These are phyloP conservation scores for Drosophila algonquin DNA, from an alignment of 2,888 invertebrate genomes.

Conservation along the genomic window DNA sequence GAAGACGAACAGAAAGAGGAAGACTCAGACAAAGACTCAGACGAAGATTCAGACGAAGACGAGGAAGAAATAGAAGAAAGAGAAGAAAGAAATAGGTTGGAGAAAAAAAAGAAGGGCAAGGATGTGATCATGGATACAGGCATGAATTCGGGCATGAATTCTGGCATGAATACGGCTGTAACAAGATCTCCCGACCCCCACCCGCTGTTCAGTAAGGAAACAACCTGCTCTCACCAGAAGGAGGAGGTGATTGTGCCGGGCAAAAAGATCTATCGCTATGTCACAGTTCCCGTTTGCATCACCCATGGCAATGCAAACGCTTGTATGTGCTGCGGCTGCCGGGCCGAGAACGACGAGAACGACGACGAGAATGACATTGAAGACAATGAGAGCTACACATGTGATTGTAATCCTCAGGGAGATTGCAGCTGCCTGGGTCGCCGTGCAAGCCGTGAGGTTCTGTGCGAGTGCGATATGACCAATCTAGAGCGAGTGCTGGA, in stretches of 20 bases:
- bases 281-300: constrained; percentile 42
- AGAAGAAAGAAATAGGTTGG: too few relatives aligned
- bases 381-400: background rate
- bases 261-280: constrained; percentile 6
- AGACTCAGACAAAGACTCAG: too few relatives aligned
- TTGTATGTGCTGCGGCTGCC: constrained; percentile 12
- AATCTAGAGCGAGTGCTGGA: constrained; percentile 38
- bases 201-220: background rate
- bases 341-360: background rate
- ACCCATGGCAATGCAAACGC: background rate
- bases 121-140: too few relatives aligned
- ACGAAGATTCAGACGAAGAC: too few relatives aligned
- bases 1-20: too few relatives aligned
- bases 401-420: constrained; percentile 1
- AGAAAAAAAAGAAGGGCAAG: too few relatives aligned
- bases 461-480: constrained; percentile 15
- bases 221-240: background rate
- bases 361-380: background rate
- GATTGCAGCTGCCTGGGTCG: constrained; percentile 12
- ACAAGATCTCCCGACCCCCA: background rate
- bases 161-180: too few relatives aligned
- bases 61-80: too few relatives aligned
- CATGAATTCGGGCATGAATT: too few relatives aligned
- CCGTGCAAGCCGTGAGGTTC: background rate
- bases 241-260: background rate